A percentile compares a stretch with the other conserved stretches of the same genome.
Conservation (phyloP, 1,140 invertebrate species). For the Sitodiplosis mosellana region DNA sequence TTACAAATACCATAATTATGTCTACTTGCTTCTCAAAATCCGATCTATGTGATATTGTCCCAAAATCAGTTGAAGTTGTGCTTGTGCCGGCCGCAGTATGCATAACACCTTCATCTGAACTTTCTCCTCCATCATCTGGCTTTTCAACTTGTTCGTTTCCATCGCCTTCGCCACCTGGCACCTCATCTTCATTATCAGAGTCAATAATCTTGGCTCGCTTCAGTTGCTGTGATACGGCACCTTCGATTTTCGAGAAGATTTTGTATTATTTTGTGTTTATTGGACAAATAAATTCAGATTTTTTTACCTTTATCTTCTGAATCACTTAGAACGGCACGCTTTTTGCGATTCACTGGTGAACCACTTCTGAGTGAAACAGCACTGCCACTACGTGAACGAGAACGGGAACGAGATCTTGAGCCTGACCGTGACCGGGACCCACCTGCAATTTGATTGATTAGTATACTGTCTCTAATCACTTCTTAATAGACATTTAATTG, state of each 20-base stretch:
- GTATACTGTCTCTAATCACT: too few relatives aligned
- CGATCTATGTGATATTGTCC: too few relatives aligned
- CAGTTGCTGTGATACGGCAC: constrained; percentile 9
- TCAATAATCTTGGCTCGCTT: constrained; percentile 26
- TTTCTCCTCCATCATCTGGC: constrained; percentile 18
- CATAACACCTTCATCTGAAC: constrained; percentile 37
- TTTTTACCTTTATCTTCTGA: constrained; percentile 31
- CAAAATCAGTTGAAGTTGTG: too few relatives aligned
- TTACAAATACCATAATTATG: too few relatives aligned
- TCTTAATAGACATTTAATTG: too few relatives aligned
- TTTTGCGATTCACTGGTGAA: constrained; percentile 14
- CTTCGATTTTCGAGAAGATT: constrained; percentile 2
- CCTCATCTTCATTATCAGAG: constrained; percentile 30
- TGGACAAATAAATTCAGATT: constrained; percentile 4
- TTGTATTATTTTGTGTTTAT: too few relatives aligned
- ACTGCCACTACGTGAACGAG: constrained; percentile 13
- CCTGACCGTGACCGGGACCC: constrained; percentile 16
- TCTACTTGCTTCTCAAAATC: too few relatives aligned
- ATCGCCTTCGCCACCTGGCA: constrained; percentile 16
- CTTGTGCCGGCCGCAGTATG: constrained; percentile 11
- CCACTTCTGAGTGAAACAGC: constrained; percentile 5
- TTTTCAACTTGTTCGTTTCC: constrained; percentile 34
- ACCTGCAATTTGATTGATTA: constrained; percentile 6
- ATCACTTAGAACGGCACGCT: constrained; percentile 31
- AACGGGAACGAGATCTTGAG: constrained; percentile 23